Evolutionary conservation across 2,797 vertebrate genomes (phyloP).

Genomic region (Sciurus vulgaris): DNA sequence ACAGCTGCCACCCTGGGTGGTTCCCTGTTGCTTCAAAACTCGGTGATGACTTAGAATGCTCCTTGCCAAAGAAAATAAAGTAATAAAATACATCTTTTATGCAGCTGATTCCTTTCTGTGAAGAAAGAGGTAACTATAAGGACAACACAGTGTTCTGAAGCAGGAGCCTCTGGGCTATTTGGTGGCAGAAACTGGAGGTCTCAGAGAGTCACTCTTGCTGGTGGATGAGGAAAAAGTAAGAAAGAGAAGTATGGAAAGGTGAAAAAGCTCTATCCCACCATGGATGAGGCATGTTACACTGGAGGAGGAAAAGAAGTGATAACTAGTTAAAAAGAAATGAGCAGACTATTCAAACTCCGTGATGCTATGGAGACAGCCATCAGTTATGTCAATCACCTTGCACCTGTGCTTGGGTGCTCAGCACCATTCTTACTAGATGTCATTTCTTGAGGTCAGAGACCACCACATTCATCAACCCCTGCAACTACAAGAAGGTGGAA

Average conservation of each 20-base stretch:
- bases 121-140: neutral
- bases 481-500: accelerated
- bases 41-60: neutral
- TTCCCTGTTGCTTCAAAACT: neutral
- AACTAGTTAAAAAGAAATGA: neutral
- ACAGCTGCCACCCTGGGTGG: neutral
- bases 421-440: neutral
- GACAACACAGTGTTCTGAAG: accelerated
- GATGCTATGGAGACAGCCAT: neutral
- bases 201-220: neutral
- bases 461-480: neutral
- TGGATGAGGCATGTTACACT: too few species aligned
- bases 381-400: accelerated
- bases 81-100: neutral
- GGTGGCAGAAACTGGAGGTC: neutral
- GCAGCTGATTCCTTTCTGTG: neutral
- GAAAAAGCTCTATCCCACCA: neutral
- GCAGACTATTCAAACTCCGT: too few species aligned
- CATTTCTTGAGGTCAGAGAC: neutral
- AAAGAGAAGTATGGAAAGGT: neutral
- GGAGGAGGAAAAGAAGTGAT: neutral
- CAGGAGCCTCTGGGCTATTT: neutral
- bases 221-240: neutral
- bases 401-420: neutral
- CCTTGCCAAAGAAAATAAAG: neutral